A percentile compares a stretch with the other conserved stretches of the same genome.
phyloP scores from a whole-genome alignment of 2,113 vertebrate species.

The Campylorhamphus procurvoides region DNA sequence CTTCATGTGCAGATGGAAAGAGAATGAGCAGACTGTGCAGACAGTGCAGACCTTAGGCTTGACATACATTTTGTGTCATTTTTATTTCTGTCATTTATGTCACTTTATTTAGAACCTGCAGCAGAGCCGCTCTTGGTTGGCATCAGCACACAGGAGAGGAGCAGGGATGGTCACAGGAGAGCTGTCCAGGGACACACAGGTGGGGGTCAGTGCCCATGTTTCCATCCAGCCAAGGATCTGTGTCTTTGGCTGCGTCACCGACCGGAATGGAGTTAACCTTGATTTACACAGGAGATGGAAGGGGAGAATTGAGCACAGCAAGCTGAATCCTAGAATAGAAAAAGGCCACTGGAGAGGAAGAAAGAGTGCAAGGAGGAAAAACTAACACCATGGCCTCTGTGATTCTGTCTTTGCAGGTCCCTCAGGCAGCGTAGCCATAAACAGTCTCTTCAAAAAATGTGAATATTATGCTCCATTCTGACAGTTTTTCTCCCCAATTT shows the following conservation, averaged over 20 bases:
- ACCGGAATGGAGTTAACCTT: not conserved
- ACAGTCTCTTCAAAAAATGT: constrained; percentile 39
- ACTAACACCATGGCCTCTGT: not conserved
- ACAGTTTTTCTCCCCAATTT: constrained; percentile 3
- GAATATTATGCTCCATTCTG: constrained; percentile 38
- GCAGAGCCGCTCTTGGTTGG: not conserved
- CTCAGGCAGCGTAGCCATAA: constrained; percentile 50
- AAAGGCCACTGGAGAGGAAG: constrained; percentile 1
- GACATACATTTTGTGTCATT: not conserved
- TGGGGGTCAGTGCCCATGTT: not conserved
- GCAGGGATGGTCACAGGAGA: not conserved
- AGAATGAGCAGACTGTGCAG: not conserved
- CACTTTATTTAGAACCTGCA: not conserved
- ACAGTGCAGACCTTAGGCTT: not conserved
- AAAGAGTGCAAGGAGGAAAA: not conserved
- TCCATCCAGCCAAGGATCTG: not conserved
- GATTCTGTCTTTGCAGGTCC: constrained; percentile 30
- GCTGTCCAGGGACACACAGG: not conserved
- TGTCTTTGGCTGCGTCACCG: not conserved
- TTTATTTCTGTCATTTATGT: not conserved
- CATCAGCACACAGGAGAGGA: accelerated
- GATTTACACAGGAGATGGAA: not conserved
- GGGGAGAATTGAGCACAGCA: not conserved
- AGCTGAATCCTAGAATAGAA: not conserved
- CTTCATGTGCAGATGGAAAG: not conserved